Evolutionary conservation across 2,113 vertebrate genomes (phyloP), one percentile per base, ranked within the genome.

Genomic region (Barnardius zonarius): DNA sequence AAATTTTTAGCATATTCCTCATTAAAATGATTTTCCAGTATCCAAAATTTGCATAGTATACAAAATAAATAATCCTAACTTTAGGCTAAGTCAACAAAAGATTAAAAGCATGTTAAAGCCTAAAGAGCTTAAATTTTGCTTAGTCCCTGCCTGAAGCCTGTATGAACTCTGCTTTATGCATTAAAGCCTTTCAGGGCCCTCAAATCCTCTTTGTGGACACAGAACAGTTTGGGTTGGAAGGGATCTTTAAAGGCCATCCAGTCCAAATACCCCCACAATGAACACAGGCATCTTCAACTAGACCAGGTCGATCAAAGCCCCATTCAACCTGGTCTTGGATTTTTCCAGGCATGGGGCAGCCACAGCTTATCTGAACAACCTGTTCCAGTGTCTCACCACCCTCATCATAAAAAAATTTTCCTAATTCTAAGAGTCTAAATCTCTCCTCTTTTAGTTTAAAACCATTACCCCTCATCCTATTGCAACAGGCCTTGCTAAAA

Each of bases 11-110:
- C 7, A 3, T 88, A 70, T 74, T 92, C 77, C 75, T 90, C 72
- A 74, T 63, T 94, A 95, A 96, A 92, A 83, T 20, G 92, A 95
- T 94, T 96, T 96, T 90, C 88, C 51, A 72, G 61, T 83, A 81
- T 35, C 30, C 10, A 86, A 96, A 81, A 92, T 90, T 68, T 81
- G 88, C 68, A 48, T 59, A 74, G 64, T 18, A 86, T 68, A 81
- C 75, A 88, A 87, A 95, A 92, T 48, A 91, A 83, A 70, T 86
- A 95, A 97, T 94, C 90, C 79, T 94, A 88, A 93, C 95, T 95
- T 94, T 35, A 86, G 91, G 96, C 86, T 90, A 93, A 24, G 86
- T 55, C 54, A 88, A 90, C 72, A 92, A 74, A 94, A 88, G 86
- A 94, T 93, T 97, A 96, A 92, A 94, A 79, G 54, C 75, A 77